Evolutionary conservation across 2,888 invertebrate species (phyloP).

Genomic region (Lycia hirtaria): DNA sequence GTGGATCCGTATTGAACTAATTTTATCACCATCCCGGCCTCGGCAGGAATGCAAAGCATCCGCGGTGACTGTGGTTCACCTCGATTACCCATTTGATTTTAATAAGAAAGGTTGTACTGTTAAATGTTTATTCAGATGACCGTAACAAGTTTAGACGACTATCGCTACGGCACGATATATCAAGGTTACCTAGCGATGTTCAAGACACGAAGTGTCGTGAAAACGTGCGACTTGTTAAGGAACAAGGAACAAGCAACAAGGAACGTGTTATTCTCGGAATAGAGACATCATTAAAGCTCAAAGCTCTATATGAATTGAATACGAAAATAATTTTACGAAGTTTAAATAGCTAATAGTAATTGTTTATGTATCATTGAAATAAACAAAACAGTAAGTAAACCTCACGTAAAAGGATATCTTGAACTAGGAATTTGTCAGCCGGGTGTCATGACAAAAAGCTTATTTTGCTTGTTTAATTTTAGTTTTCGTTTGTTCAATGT

Average conservation of each 20-base stretch:
- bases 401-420: no score
- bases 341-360: no score
- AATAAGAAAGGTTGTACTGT: conserved; percentile 62
- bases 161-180: conserved; percentile 21
- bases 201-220: conserved; percentile 7
- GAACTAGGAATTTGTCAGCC: no score
- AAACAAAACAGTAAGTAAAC: no score
- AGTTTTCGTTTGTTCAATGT: no score
- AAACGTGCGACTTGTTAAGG: conserved; percentile 13
- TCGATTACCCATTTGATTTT: conserved; percentile 60
- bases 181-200: conserved; percentile 18
- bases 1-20: background rate
- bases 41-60: conserved; percentile 52
- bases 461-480: no score
- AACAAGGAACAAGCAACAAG: no score
- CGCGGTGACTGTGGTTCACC: conserved; percentile 61
- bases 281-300: conserved; percentile 1
- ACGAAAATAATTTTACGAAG: no score
- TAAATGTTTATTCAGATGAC: conserved; percentile 54
- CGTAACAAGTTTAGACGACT: conserved; percentile 44
- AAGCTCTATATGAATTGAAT: no score
- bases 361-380: no score
- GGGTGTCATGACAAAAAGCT: no score
- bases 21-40: conserved; percentile 30
- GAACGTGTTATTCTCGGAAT: background rate